These are phyloP conservation scores for Petrocephalus microphthalmus DNA, from an alignment of 2,113 vertebrate genomes.

Conservation along the genomic window DNA sequence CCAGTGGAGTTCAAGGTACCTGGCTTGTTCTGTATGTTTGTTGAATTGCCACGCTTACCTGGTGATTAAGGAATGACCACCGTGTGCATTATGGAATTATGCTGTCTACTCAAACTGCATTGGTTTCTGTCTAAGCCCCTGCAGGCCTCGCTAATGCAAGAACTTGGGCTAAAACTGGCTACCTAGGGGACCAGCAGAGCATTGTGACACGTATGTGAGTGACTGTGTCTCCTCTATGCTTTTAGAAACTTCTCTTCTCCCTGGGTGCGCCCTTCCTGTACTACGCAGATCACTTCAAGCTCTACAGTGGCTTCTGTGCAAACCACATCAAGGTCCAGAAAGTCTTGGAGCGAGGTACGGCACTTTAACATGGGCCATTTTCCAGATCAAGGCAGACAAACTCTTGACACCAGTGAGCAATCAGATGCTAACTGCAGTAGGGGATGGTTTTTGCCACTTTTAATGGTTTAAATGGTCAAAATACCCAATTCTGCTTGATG, in stretches of 20 bases:
- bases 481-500: background rate
- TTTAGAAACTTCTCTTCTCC: slow-evolving; percentile 91
- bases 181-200: background rate
- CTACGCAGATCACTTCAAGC: slow-evolving; percentile 96
- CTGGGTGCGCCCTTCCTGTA: slow-evolving; percentile 94
- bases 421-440: background rate
- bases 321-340: slow-evolving; percentile 98
- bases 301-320: slow-evolving; percentile 96
- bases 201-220: background rate
- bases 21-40: background rate
- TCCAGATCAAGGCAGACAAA: background rate
- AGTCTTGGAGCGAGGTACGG: slow-evolving; percentile 90
- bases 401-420: background rate
- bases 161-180: background rate
- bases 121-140: background rate
- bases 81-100: background rate
- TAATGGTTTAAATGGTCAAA: background rate
- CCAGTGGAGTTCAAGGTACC: slow-evolving; percentile 85
- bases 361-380: background rate
- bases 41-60: background rate
- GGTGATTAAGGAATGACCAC: background rate
- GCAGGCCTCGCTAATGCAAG: background rate
- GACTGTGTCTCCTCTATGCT: slow-evolving; percentile 30
- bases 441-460: background rate
- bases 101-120: background rate